Evolutionary conservation across 2,113 vertebrate genomes (phyloP).

Genomic region (Coracopsis vasa): DNA sequence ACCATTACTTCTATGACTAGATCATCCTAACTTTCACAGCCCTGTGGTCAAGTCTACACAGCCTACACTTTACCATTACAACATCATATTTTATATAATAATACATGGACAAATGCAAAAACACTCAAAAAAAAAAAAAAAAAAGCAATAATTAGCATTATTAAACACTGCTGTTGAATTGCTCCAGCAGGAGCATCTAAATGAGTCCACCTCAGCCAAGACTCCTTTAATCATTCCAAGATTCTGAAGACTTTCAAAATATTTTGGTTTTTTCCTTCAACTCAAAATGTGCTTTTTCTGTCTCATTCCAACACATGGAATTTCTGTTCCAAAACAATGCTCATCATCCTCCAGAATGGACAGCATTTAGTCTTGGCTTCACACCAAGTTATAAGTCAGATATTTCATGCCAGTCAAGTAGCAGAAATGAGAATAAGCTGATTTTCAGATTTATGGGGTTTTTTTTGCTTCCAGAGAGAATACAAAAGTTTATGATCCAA

Average conservation of each 20-base stretch:
- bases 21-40: not conserved
- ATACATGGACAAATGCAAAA: not conserved
- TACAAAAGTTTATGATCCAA: not conserved
- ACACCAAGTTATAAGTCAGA: not conserved
- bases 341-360: not conserved
- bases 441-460: not conserved
- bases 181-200: not conserved
- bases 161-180: not conserved
- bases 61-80: not conserved
- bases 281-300: not conserved
- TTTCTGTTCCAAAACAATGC: not conserved
- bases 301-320: not conserved
- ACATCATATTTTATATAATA: not conserved
- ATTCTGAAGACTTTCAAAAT: not conserved
- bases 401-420: not conserved
- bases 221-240: not conserved
- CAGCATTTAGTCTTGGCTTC: not conserved
- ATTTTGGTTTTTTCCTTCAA: accelerated
- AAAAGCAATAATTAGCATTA: not conserved
- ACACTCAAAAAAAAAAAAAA: not conserved
- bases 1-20: not conserved
- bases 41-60: not conserved
- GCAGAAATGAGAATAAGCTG: not conserved
- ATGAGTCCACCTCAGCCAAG: not conserved
- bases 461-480: not conserved